These are phyloP conservation scores for Poicephalus gulielmi DNA, from an alignment of 2,113 vertebrate genomes.

Conservation along the genomic window DNA sequence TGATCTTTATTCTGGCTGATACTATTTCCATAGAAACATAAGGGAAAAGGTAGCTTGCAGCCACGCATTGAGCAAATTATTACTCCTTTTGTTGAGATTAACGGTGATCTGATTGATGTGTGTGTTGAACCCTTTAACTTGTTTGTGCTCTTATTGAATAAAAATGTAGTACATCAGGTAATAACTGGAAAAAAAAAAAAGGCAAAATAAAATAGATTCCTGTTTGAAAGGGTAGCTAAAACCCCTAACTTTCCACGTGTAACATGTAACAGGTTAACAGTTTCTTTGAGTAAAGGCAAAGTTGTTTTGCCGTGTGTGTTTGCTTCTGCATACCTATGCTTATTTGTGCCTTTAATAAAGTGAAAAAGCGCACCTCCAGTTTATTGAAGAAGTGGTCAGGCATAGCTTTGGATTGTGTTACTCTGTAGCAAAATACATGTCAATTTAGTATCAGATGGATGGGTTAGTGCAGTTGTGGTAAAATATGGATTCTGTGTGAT, in stretches of 20 bases:
- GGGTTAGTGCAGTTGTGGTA: background rate
- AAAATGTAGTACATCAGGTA: background rate
- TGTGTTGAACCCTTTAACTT: background rate
- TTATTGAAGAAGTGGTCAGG: background rate
- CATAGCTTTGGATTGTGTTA: background rate
- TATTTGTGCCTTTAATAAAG: background rate
- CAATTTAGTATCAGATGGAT: background rate
- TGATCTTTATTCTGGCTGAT: conserved; percentile 1
- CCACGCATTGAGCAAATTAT: background rate
- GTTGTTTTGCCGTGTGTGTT: background rate
- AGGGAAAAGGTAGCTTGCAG: background rate
- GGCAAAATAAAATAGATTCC: background rate
- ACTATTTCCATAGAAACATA: conserved; percentile 15
- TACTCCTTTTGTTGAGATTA: background rate
- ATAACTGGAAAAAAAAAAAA: background rate
- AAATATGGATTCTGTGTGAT: background rate
- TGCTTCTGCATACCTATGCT: background rate
- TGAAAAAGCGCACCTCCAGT: background rate
- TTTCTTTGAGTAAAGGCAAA: background rate
- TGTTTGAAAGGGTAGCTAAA: background rate
- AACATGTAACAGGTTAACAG: background rate
- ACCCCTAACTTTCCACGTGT: background rate
- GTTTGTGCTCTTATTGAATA: background rate
- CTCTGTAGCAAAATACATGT: background rate
- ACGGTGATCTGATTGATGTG: background rate